phyloP scores from a whole-genome alignment of 2,113 vertebrate species.

The Nymphicus hollandicus region DNA sequence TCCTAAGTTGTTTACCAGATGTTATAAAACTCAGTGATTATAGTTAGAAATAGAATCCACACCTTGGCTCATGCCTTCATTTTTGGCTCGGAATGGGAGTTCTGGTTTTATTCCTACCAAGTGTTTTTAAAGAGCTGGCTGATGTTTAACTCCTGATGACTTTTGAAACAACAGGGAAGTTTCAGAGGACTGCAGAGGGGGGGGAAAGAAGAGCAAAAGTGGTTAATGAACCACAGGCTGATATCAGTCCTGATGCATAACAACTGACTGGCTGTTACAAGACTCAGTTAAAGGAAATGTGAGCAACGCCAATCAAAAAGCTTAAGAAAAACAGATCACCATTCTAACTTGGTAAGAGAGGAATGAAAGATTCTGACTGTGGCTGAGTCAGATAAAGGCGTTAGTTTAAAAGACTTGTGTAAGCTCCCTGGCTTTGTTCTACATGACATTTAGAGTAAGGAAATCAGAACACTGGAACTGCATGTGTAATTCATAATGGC shows the following conservation, averaged over 20 bases:
- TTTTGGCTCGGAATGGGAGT: not conserved
- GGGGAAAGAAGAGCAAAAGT: not conserved
- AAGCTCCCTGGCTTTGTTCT: not conserved
- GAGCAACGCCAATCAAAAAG: not conserved
- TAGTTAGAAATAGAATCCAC: constrained; percentile 33
- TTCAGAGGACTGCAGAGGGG: not conserved
- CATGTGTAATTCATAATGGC: not conserved
- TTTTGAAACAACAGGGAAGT: not conserved
- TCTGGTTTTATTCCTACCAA: constrained; percentile 27
- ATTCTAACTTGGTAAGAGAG: not conserved
- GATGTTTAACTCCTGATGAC: constrained; percentile 6
- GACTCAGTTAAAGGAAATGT: not conserved
- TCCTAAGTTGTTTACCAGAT: constrained; percentile 37
- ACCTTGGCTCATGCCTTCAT: constrained; percentile 32
- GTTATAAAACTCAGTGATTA: constrained; percentile 12
- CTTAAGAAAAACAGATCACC: not conserved
- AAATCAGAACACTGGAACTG: not conserved
- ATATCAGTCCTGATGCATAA: not conserved
- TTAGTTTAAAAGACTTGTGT: not conserved
- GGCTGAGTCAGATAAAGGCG: not conserved
- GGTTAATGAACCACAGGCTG: not conserved
- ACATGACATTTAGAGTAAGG: not conserved
- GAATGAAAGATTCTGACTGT: not conserved
- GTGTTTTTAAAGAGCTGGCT: not conserved
- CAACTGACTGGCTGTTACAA: not conserved